Percentiles rank a stretch among this genome's conserved stretches.
These are phyloP conservation scores for Enteromius treurensis DNA, from an alignment of 2,797 vertebrate genomes.

Conservation along the genomic window DNA sequence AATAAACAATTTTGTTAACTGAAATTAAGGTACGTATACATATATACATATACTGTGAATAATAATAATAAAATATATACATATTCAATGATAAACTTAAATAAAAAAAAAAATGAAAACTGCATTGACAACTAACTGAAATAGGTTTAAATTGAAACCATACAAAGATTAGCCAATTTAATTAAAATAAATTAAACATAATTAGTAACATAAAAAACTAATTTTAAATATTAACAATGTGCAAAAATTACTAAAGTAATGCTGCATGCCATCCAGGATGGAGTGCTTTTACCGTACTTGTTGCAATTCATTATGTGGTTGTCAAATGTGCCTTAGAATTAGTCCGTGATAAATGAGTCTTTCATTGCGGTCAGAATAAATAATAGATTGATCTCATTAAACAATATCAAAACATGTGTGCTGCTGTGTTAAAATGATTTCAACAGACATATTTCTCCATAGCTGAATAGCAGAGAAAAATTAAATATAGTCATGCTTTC, in stretches of 20 bases:
- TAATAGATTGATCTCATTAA: neutral
- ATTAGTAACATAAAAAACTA: neutral
- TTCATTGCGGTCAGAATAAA: neutral
- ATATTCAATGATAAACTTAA: neutral
- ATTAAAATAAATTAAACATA: neutral
- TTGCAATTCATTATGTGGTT: neutral
- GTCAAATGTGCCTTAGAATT: neutral
- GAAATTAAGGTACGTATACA: neutral
- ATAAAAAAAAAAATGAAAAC: neutral
- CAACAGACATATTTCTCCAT: conserved; percentile 2
- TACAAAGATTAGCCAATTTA: neutral
- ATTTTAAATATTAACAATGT: neutral
- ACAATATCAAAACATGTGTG: neutral
- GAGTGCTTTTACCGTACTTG: neutral
- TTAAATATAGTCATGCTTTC: neutral
- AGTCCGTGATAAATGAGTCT: neutral
- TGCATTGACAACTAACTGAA: neutral
- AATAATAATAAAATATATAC: neutral
- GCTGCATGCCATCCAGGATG: neutral
- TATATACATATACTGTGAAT: no score
- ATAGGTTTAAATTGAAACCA: neutral
- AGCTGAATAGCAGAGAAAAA: neutral
- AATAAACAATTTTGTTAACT: neutral
- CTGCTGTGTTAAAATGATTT: neutral
- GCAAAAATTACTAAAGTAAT: neutral